Evolutionary conservation across 2,888 invertebrate species (phyloP), one percentile per base, ranked within the genome.

Genomic region (Anagyrus pseudococci): DNA sequence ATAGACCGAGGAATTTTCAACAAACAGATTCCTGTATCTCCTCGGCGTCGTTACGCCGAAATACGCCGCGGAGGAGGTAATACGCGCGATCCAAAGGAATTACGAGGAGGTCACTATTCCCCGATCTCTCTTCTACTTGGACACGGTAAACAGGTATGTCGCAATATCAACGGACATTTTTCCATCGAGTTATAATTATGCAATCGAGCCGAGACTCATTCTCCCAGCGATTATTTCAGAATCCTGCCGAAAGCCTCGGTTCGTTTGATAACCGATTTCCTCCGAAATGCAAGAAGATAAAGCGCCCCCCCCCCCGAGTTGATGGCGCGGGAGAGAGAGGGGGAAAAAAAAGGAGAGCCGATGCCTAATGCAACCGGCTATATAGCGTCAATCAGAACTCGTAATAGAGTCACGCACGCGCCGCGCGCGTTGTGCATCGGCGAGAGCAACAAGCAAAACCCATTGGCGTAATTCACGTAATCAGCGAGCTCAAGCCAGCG

Each of bases 71-170:
- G 26, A 46, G 23, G 74, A 78, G 58, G 68, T 75, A 10, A 75
- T 78, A 33, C 71, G 68, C 53, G 77, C 76, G 0, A 67, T 77
- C 2, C 70, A 72, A 59, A 70, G 71, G 53, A 78, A 78, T 64
- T 77, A 75, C 44, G 72, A 68, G 2, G 77, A 77, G 47, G 73
- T 70, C 43, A 69, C 77, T 4, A 78, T 77, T 55, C 78, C 78
- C 0, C 68, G 75, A 53, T 75, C 72, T 50, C 70, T 78, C 0
- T 52, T 74, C 40, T 70, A 70, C 1, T 49, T 78, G 23, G 70
- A 75, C 54, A 60, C 69, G 0, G 67, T 78, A 6, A 72, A 72
- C 37, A 75, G 77, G 77, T 78, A 61, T 20, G 13, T 40, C 17
- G 0, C 26, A 7, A 1, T 15, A 10, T 20, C 1, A 8, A 43